Evolutionary conservation across 2,888 invertebrate genomes (phyloP).

Genomic region (Aquatica leii): DNA sequence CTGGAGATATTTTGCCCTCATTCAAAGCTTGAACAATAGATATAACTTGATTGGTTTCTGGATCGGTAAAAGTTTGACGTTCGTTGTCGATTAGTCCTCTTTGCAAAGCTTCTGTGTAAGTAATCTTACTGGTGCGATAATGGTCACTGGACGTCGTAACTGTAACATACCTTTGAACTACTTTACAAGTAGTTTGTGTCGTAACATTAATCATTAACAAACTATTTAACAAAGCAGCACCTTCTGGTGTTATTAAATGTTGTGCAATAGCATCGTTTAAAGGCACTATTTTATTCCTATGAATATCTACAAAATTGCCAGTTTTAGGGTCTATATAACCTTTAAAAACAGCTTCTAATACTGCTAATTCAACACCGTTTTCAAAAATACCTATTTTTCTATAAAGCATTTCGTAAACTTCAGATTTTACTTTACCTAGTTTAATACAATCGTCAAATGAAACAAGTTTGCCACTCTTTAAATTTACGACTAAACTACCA

Average conservation of each 20-base stretch:
- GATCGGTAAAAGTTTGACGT: conserved; percentile 79
- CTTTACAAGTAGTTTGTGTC: conserved; percentile 85
- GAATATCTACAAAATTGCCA: conserved; percentile 82
- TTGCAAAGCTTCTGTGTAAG: conserved; percentile 80
- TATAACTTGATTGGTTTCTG: conserved; percentile 74
- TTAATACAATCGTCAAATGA: conserved; percentile 82
- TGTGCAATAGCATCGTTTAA: conserved; percentile 87
- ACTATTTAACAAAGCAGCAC: conserved; percentile 85
- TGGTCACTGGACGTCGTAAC: conserved; percentile 70
- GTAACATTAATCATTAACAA: conserved; percentile 88
- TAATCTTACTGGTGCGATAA: conserved; percentile 67
- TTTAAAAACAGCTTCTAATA: conserved; percentile 88
- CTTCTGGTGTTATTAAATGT: conserved; percentile 85
- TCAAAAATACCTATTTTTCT: conserved; percentile 83
- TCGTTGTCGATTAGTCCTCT: conserved; percentile 83
- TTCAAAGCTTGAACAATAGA: conserved; percentile 81
- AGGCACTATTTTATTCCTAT: conserved; percentile 75
- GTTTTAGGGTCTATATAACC: conserved; percentile 88
- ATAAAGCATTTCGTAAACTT: conserved; percentile 85
- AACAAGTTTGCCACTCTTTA: conserved; percentile 77
- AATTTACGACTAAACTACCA: conserved; percentile 75
- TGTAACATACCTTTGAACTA: conserved; percentile 83
- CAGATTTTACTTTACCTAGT: conserved; percentile 80
- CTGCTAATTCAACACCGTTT: conserved; percentile 77
- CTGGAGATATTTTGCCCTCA: conserved; percentile 74